Conservation (phyloP, 1,140 invertebrate genomes). For the Cyrtorhinus lividipennis region DNA sequence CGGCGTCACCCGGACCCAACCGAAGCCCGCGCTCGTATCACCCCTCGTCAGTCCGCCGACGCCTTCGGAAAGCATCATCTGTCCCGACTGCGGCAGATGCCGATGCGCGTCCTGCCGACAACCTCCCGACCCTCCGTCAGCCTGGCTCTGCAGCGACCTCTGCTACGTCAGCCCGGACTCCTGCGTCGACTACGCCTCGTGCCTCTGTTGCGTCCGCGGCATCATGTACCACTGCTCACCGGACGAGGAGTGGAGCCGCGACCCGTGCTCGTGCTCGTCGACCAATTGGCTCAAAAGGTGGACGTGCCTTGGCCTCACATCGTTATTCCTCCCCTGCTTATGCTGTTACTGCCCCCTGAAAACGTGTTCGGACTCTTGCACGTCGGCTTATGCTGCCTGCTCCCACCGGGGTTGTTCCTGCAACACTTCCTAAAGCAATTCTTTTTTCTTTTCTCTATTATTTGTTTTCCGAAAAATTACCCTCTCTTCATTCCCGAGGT, state of each 20-base stretch:
- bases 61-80: conserved; percentile 43
- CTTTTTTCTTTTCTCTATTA: not conserved
- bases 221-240: conserved; percentile 83
- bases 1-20: not conserved
- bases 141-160: conserved; percentile 74
- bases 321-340: conserved; percentile 70
- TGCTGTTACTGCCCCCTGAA: conserved; percentile 83
- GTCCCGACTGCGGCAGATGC: conserved; percentile 69
- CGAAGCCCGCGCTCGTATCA: not conserved
- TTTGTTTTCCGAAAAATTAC: no score
- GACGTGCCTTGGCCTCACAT: conserved; percentile 66
- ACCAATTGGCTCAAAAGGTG: conserved; percentile 54
- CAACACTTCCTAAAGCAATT: conserved; percentile 4
- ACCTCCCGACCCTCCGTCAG: conserved; percentile 63
- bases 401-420: conserved; percentile 52
- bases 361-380: conserved; percentile 59
- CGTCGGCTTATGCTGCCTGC: conserved; percentile 64
- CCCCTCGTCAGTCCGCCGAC: not conserved
- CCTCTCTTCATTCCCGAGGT: no score
- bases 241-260: conserved; percentile 44
- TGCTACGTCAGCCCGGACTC: conserved; percentile 75
- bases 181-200: conserved; percentile 73
- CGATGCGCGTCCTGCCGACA: conserved; percentile 73
- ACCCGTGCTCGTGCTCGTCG: conserved; percentile 71
- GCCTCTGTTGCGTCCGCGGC: conserved; percentile 84